A percentile compares a stretch with the other conserved stretches of the same genome.
phyloP scores from a whole-genome alignment of 2,797 vertebrate genomes.

The Myotis daubentonii region DNA sequence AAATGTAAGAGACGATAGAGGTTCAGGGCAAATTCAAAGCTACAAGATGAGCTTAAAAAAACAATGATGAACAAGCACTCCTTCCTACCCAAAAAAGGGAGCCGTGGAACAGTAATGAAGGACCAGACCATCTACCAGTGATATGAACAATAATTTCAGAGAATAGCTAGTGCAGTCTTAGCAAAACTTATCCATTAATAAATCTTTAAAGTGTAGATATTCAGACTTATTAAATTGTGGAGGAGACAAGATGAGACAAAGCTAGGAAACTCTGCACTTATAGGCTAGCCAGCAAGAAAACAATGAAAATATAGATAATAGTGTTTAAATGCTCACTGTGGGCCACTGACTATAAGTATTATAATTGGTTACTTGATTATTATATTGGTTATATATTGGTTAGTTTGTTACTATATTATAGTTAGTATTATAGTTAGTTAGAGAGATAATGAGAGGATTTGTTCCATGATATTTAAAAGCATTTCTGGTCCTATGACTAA shows the following conservation, averaged over 20 bases:
- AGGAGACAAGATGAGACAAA: neutral
- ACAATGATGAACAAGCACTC: neutral
- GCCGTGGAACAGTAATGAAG: neutral
- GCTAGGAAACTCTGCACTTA: neutral
- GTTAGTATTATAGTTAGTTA: neutral
- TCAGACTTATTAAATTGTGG: neutral
- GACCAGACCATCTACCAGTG: neutral
- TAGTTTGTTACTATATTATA: neutral
- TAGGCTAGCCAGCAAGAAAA: neutral
- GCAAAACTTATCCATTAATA: slow-evolving; percentile 48
- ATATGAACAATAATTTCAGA: neutral
- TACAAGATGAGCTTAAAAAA: slow-evolving; percentile 11
- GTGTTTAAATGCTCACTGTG: neutral
- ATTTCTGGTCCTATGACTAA: neutral
- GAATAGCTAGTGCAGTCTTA: neutral
- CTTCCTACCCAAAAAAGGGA: neutral
- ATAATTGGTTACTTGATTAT: neutral
- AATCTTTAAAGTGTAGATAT: neutral
- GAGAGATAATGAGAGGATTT: neutral
- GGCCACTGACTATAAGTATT: neutral
- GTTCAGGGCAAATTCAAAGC: neutral
- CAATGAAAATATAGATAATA: neutral
- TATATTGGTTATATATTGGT: neutral
- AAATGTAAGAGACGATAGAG: neutral
- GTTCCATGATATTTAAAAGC: neutral